Conservation (phyloP, 2,797 vertebrate genomes). For the Loriculus beryllinus region DNA sequence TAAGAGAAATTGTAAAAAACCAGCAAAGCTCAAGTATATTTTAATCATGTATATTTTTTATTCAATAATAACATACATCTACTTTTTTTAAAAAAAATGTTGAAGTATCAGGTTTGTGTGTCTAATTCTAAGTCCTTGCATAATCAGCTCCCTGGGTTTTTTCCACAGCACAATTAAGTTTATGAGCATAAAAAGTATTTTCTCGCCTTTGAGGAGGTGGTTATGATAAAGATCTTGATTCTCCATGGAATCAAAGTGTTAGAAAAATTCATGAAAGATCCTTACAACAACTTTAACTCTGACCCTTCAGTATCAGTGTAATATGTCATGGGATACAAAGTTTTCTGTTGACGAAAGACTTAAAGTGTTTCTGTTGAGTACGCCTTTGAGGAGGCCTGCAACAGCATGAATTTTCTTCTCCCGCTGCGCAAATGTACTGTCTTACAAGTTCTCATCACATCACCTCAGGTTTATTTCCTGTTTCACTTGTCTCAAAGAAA, state of each 20-base stretch:
- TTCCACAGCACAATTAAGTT: background rate
- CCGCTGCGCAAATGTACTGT: background rate
- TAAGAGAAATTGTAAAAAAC: slow-evolving; percentile 19
- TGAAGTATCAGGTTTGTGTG: slow-evolving; percentile 11
- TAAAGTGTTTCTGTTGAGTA: background rate
- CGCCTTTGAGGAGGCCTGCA: background rate
- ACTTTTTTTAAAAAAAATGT: slow-evolving; percentile 1
- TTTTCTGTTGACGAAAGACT: background rate
- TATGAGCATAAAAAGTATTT: background rate
- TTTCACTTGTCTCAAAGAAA: background rate
- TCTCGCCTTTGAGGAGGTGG: background rate
- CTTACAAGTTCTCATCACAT: background rate
- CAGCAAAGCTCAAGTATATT: background rate
- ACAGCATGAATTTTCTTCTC: background rate
- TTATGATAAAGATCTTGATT: background rate
- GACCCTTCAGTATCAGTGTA: background rate
- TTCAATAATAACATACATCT: slow-evolving; percentile 11
- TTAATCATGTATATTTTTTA: slow-evolving; percentile 41
- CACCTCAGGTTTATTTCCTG: background rate
- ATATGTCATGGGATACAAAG: background rate
- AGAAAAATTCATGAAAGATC: background rate
- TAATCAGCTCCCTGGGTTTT: slow-evolving; percentile 5
- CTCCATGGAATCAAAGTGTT: background rate
- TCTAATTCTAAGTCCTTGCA: slow-evolving; percentile 8
- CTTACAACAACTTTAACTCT: background rate